phyloP scores from a whole-genome alignment of 2,888 invertebrate genomes.

The Ceraclea dissimilis region DNA sequence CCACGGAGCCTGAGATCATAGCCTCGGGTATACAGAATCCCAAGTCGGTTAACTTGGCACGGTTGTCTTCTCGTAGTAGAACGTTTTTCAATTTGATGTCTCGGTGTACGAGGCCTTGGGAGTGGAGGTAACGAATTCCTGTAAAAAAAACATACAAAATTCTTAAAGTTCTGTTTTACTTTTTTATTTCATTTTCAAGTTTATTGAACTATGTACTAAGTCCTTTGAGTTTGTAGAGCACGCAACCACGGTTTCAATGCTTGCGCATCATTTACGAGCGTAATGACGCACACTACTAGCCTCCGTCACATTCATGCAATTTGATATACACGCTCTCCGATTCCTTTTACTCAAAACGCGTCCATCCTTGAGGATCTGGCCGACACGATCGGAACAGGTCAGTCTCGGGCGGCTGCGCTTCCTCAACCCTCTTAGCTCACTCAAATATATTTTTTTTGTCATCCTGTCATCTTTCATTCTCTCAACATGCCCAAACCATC shows the following conservation, averaged over 20 bases:
- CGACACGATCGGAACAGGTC: too few species aligned
- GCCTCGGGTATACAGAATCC: slow-evolving; percentile 88
- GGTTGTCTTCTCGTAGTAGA: slow-evolving; percentile 61
- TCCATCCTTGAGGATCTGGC: too few species aligned
- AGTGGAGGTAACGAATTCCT: slow-evolving; percentile 80
- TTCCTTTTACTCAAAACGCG: too few species aligned
- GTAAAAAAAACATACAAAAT: slow-evolving; percentile 14
- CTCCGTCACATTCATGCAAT: too few species aligned
- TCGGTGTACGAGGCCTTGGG: slow-evolving; percentile 79
- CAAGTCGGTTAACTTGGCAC: slow-evolving; percentile 78
- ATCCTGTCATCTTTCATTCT: too few species aligned
- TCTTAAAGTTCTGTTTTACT: neutral
- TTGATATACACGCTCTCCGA: too few species aligned
- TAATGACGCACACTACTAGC: too few species aligned
- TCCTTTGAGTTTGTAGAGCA: neutral
- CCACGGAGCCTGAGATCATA: slow-evolving; percentile 84
- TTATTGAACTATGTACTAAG: too few species aligned
- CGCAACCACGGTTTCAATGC: too few species aligned
- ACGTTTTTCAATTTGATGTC: slow-evolving; percentile 90
- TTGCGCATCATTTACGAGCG: too few species aligned
- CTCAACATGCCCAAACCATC: too few species aligned
- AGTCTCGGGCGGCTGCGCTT: neutral
- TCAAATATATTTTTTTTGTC: too few species aligned
- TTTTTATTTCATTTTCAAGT: neutral
- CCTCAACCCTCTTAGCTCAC: neutral